Conservation (phyloP, 2,888 invertebrate species). For the Megastigmus dorsalis region DNA sequence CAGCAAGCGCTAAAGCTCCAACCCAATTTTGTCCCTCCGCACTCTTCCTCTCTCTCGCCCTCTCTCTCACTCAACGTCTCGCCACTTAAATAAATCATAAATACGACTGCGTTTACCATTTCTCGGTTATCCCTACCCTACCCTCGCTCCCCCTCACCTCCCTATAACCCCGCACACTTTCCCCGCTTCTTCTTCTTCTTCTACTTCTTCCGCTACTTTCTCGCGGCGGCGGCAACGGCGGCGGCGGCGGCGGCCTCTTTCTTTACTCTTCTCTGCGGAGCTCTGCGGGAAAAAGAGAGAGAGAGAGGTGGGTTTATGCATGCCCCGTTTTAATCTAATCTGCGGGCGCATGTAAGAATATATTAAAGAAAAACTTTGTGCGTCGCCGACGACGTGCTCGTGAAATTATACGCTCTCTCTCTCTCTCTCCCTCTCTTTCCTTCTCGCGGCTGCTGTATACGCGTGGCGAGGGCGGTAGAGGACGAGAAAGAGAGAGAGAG, state of each 20-base stretch:
- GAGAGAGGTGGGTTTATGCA: slow-evolving; percentile 64
- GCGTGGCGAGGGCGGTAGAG: neutral
- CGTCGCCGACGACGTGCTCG: slow-evolving; percentile 63
- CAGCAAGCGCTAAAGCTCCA: slow-evolving; percentile 21
- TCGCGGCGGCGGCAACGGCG: neutral
- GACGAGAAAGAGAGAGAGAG: neutral
- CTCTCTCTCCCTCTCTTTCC: slow-evolving; percentile 40
- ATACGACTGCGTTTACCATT: slow-evolving; percentile 65
- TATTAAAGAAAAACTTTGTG: slow-evolving; percentile 72
- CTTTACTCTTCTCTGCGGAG: slow-evolving; percentile 6
- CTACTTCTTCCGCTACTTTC: slow-evolving; percentile 50
- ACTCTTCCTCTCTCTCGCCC: slow-evolving; percentile 32
- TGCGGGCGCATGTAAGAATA: slow-evolving; percentile 73
- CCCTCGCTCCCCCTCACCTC: slow-evolving; percentile 48
- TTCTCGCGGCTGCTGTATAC: slow-evolving; percentile 18
- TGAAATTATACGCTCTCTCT: slow-evolving; percentile 67
- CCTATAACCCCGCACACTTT: neutral
- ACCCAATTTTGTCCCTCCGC: slow-evolving; percentile 27
- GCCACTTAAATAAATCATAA: slow-evolving; percentile 71
- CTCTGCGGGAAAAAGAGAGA: too few relatives aligned
- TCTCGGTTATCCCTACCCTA: slow-evolving; percentile 52
- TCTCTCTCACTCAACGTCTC: slow-evolving; percentile 48
- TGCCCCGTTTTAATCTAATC: slow-evolving; percentile 73
- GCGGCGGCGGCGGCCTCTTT: neutral
- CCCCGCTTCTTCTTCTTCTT: slow-evolving; percentile 36